phyloP scores from a whole-genome alignment of 2,888 invertebrate genomes.

The Eupithecia subfuscata region DNA sequence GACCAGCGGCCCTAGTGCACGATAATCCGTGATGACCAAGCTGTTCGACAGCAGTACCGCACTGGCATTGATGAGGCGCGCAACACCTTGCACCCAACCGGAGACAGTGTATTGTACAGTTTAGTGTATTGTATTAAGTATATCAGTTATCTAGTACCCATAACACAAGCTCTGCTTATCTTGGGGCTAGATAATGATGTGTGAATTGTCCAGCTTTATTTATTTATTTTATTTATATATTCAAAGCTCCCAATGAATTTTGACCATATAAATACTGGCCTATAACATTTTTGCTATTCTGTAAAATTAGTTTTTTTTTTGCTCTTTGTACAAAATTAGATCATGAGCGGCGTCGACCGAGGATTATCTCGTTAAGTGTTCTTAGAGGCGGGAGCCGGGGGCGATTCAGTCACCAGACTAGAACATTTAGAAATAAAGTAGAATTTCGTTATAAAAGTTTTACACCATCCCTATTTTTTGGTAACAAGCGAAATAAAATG shows the following conservation, averaged over 20 bases:
- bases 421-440: neutral
- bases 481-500: neutral
- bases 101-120: no score
- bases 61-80: no score
- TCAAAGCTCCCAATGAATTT: neutral
- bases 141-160: no score
- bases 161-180: no score
- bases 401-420: slow-evolving; percentile 16
- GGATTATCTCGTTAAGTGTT: slow-evolving; percentile 66
- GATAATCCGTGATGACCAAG: no score
- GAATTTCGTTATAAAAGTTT: neutral
- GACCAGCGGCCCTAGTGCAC: no score
- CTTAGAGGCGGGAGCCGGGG: slow-evolving; percentile 47
- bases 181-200: no score
- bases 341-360: slow-evolving; percentile 55
- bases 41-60: no score
- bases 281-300: neutral
- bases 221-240: no score
- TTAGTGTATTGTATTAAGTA: no score
- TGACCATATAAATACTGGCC: neutral
- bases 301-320: neutral
- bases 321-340: slow-evolving; percentile 42
- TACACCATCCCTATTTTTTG: neutral
- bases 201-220: no score
- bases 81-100: no score